phyloP scores from a whole-genome alignment of 1,140 invertebrate genomes.

The Anastrepha obliqua region DNA sequence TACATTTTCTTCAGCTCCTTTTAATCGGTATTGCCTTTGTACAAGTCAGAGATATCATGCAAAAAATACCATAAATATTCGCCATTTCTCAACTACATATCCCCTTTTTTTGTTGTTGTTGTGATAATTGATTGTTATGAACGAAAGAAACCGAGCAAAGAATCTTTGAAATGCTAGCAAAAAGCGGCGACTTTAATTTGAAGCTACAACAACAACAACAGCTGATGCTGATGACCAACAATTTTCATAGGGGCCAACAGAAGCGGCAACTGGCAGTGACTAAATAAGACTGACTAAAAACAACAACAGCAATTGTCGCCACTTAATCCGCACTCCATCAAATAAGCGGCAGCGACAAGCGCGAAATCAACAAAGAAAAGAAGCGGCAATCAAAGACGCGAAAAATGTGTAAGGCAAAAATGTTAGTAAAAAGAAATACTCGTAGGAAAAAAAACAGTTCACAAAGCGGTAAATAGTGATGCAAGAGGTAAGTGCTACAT shows the following conservation, averaged over 20 bases:
- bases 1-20: too few relatives aligned
- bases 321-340: constrained; percentile 48
- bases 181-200: constrained; percentile 11
- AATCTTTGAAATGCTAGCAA: constrained; percentile 18
- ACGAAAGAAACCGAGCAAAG: background rate
- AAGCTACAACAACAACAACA: constrained; percentile 31
- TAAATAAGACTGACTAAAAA: background rate
- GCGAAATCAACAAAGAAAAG: constrained; percentile 16
- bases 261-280: background rate
- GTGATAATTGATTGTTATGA: constrained; percentile 35
- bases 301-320: constrained; percentile 43
- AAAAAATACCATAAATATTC: background rate
- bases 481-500: background rate
- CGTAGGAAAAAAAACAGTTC: background rate
- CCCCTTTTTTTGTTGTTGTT: background rate
- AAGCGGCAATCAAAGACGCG: background rate
- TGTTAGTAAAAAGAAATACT: background rate
- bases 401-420: background rate
- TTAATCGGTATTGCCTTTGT: too few relatives aligned
- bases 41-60: too few relatives aligned
- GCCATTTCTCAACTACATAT: background rate
- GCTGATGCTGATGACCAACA: background rate
- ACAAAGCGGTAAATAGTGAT: background rate
- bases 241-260: background rate
- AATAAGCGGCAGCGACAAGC: constrained; percentile 29